Base-by-base conservation (phyloP, 2,888 invertebrate genomes). In the Trichacis sp. region DNA sequence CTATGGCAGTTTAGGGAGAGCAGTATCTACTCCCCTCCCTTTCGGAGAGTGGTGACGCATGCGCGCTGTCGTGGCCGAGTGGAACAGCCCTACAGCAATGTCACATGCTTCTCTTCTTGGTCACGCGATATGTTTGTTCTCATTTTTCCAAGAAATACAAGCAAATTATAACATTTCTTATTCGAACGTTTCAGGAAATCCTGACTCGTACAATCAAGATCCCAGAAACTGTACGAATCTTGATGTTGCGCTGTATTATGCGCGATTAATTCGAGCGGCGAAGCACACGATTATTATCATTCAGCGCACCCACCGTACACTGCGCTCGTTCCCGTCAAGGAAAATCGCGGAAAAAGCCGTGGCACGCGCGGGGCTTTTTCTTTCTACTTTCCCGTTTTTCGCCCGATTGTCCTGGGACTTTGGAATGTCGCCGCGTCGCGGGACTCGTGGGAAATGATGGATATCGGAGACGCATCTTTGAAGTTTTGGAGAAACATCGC, bases 101-200 rank as follows among this genome's bases (percentile, higher is more conserved):
- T n/a, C n/a, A n/a, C n/a, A n/a, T n/a, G n/a, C n/a, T n/a, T n/a
- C n/a, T n/a, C n/a, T n/a, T n/a, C n/a, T n/a, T n/a, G n/a, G n/a
- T n/a, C n/a, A n/a, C n/a, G n/a, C n/a, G n/a, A n/a, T n/a, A n/a
- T n/a, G n/a, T n/a, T n/a, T n/a, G n/a, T n/a, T n/a, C n/a, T n/a
- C n/a, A n/a, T n/a, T n/a, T n/a, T n/a, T n/a, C n/a, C n/a, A n/a
- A n/a, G n/a, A n/a, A n/a, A n/a, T n/a, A n/a, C n/a, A n/a, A n/a
- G n/a, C n/a, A n/a, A n/a, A n/a, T n/a, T n/a, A n/a, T n/a, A n/a
- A n/a, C n/a, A n/a, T n/a, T n/a, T n/a, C n/a, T n/a, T n/a, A n/a
- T n/a, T n/a, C n/a, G n/a, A n/a, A n/a, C n/a, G n/a, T 60, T 65
- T 60, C 59, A 47, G 55, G 54, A 46, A 14, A 47, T 33, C 46